These are phyloP conservation scores for Linnaemya tessellans DNA, from an alignment of 2,888 invertebrate genomes.

Conservation along the genomic window DNA sequence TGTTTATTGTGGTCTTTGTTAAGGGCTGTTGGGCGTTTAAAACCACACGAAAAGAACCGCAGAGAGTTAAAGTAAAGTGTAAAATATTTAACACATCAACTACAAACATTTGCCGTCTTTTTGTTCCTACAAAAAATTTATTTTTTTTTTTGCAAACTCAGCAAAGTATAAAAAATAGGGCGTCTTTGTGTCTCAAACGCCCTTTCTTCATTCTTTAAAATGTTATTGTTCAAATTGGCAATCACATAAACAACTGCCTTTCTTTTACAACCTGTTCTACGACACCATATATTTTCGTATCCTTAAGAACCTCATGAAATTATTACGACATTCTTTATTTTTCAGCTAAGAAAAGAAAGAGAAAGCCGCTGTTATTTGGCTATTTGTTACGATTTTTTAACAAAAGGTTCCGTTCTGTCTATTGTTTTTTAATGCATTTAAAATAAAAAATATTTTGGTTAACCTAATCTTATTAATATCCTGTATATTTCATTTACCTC, in stretches of 20 bases:
- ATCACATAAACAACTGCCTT: slow-evolving; percentile 40
- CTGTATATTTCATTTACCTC: slow-evolving; percentile 26
- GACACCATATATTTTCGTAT: neutral
- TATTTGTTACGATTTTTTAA: slow-evolving; percentile 31
- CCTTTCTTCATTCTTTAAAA: slow-evolving; percentile 36
- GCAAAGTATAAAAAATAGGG: neutral
- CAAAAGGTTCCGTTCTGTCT: slow-evolving; percentile 73
- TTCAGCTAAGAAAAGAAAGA: slow-evolving; percentile 21
- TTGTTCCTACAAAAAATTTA: neutral
- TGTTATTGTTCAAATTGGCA: slow-evolving; percentile 58
- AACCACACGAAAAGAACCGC: neutral
- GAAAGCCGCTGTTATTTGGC: slow-evolving; percentile 34
- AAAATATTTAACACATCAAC: slow-evolving; percentile 58
- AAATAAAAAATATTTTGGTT: slow-evolving; percentile 32
- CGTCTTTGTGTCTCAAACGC: slow-evolving; percentile 63
- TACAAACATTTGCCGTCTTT: slow-evolving; percentile 56
- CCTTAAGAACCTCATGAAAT: slow-evolving; percentile 39
- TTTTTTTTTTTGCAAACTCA: slow-evolving; percentile 39
- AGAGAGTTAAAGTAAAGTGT: slow-evolving; percentile 31
- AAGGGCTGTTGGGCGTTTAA: neutral
- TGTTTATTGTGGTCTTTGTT: neutral
- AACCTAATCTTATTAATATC: slow-evolving; percentile 37
- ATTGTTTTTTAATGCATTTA: slow-evolving; percentile 19
- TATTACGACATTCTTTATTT: slow-evolving; percentile 58
- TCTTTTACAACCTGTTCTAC: slow-evolving; percentile 49